A percentile compares a stretch with the other conserved stretches of the same genome.
phyloP scores from a whole-genome alignment of 92 coral and sea anemone genomes.

The Pocillopora meandrina region DNA sequence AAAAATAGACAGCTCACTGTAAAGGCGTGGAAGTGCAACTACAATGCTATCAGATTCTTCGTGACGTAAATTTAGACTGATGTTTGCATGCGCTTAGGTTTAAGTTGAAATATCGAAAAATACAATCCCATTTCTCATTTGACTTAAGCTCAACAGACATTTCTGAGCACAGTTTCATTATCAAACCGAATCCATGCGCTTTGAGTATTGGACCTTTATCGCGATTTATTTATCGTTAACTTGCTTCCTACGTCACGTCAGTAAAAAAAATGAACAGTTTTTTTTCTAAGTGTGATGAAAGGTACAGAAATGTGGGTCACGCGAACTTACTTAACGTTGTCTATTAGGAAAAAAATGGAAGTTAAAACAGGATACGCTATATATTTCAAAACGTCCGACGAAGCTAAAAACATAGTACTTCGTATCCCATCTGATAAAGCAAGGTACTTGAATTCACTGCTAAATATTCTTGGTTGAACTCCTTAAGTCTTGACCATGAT shows the following conservation, averaged over 20 bases:
- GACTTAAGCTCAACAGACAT: too few relatives aligned
- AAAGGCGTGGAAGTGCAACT: not conserved
- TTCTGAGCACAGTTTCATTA: too few relatives aligned
- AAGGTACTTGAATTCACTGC: too few relatives aligned
- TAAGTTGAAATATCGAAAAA: not conserved
- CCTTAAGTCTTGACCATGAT: not conserved
- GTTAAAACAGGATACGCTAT: not conserved
- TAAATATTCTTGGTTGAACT: not conserved
- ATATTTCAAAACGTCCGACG: too few relatives aligned
- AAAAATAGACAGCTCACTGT: not conserved
- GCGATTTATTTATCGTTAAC: too few relatives aligned
- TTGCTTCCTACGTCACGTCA: too few relatives aligned
- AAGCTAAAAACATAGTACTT: too few relatives aligned
- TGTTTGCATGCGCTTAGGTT: not conserved
- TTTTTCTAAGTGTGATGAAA: not conserved
- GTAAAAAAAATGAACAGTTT: not conserved
- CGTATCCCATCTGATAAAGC: too few relatives aligned
- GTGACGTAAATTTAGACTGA: not conserved
- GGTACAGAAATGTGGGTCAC: constrained; percentile 6
- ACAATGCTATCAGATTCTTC: too few relatives aligned
- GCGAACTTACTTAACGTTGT: not conserved
- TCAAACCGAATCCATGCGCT: too few relatives aligned
- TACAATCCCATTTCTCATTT: not conserved
- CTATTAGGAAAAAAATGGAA: not conserved
- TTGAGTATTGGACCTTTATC: too few relatives aligned